Percentiles rank a stretch among this genome's conserved stretches.
phyloP scores from a whole-genome alignment of 2,113 vertebrate species.

The Cathartes aura region DNA sequence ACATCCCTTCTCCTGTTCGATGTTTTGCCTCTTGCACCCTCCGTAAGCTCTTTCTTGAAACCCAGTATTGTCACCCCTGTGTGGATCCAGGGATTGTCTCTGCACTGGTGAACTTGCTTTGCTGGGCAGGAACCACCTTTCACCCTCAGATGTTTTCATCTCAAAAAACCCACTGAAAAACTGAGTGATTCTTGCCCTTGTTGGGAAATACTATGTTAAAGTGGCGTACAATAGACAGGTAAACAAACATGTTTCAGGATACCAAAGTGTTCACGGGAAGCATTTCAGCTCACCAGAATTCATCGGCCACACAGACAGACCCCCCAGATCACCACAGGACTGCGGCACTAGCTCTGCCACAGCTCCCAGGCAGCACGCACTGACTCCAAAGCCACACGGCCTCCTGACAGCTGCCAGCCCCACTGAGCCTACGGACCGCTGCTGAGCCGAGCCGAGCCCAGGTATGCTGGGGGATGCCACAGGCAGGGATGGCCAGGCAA shows the following conservation, averaged over 20 bases:
- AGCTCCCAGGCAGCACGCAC: neutral
- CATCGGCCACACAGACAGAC: neutral
- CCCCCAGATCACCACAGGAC: neutral
- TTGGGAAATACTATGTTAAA: neutral
- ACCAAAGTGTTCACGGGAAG: neutral
- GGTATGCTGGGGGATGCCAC: neutral
- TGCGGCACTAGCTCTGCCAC: neutral
- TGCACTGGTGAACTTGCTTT: neutral
- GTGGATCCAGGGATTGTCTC: neutral
- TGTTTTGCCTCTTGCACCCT: neutral
- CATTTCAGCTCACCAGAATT: neutral
- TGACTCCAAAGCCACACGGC: neutral
- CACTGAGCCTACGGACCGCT: neutral
- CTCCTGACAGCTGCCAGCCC: neutral
- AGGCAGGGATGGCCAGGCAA: neutral
- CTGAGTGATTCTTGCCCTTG: neutral
- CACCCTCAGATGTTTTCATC: neutral
- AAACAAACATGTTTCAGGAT: neutral
- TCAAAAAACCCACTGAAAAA: neutral
- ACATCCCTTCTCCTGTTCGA: neutral
- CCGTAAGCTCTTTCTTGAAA: neutral
- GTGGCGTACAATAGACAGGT: neutral
- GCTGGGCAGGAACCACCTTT: neutral
- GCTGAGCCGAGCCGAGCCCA: accelerated
- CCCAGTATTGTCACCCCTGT: neutral